These are phyloP conservation scores for Netelia virgata DNA, from an alignment of 2,888 invertebrate genomes.

Conservation along the genomic window DNA sequence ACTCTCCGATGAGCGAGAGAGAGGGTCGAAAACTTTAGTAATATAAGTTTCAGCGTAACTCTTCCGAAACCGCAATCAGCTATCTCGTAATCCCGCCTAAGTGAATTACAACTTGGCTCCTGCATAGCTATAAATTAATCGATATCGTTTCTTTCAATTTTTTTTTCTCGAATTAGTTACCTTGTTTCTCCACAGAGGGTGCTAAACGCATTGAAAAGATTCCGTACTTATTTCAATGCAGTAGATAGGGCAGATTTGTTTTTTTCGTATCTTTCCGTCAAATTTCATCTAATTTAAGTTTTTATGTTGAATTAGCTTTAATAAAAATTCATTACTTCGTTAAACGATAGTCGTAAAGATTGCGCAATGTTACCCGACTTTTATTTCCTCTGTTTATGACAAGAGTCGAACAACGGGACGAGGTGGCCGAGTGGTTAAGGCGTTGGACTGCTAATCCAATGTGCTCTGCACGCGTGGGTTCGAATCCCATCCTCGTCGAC, in stretches of 20 bases:
- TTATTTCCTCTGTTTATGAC: constrained; percentile 56
- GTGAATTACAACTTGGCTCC: constrained; percentile 53
- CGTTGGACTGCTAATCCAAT: constrained; percentile 86
- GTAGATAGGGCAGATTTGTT: background rate
- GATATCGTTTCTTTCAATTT: constrained; percentile 29
- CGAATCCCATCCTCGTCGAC: constrained; percentile 85
- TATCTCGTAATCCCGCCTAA: constrained; percentile 57
- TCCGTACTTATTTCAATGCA: background rate
- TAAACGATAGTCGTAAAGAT: background rate
- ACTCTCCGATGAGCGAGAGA: constrained; percentile 32
- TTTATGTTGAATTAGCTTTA: background rate
- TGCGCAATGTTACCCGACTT: constrained; percentile 41
- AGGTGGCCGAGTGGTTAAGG: constrained; percentile 84
- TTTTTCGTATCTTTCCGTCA: no score
- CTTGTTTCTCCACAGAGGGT: background rate
- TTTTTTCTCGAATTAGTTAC: constrained; percentile 1
- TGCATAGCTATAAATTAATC: background rate
- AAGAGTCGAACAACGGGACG: constrained; percentile 62
- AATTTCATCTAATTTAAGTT: background rate
- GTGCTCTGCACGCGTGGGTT: constrained; percentile 86
- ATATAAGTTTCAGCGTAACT: constrained; percentile 71
- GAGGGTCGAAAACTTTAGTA: constrained; percentile 70
- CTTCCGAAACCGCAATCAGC: constrained; percentile 40
- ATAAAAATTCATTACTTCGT: background rate
- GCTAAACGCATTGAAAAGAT: background rate